A percentile compares a stretch with the other conserved stretches of the same genome.
Evolutionary conservation across 2,888 invertebrate species (phyloP).

Genomic region (Ophioninae sp.): DNA sequence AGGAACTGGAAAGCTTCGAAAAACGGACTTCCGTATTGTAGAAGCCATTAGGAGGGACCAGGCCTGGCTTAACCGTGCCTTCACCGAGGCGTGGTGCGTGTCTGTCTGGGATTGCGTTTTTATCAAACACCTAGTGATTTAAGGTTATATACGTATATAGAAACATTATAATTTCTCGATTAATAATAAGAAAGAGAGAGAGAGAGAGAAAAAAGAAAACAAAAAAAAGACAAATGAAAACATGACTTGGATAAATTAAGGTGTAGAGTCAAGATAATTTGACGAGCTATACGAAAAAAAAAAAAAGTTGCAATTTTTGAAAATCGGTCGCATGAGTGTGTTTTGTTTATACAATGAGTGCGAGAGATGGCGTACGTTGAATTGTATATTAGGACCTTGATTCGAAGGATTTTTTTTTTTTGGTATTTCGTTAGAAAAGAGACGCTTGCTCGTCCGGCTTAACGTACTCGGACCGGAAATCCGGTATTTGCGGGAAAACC

Average conservation of each 20-base stretch:
- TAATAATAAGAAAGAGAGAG: neutral
- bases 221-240: no score
- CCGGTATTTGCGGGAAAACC: no score
- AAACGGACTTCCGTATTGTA: neutral
- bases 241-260: conserved; percentile 12
- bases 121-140: conserved; percentile 37
- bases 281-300: conserved; percentile 65
- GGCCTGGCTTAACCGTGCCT: neutral
- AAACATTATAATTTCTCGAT: neutral
- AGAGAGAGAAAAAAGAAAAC: neutral
- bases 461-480: no score
- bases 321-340: conserved; percentile 77
- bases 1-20: neutral
- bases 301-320: conserved; percentile 68
- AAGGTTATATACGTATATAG: conserved; percentile 26
- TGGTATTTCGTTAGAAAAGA: neutral
- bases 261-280: conserved; percentile 28
- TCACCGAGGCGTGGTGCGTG: conserved; percentile 21
- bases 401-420: neutral
- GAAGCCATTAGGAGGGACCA: neutral
- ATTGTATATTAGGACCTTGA: neutral
- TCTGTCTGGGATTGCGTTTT: conserved; percentile 32
- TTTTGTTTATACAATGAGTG: conserved; percentile 81
- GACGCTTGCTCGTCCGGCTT: no score
- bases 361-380: conserved; percentile 60